Evolutionary conservation across 2,797 vertebrate species (phyloP).

Genomic region (Myoxocephalus aenaeus): DNA sequence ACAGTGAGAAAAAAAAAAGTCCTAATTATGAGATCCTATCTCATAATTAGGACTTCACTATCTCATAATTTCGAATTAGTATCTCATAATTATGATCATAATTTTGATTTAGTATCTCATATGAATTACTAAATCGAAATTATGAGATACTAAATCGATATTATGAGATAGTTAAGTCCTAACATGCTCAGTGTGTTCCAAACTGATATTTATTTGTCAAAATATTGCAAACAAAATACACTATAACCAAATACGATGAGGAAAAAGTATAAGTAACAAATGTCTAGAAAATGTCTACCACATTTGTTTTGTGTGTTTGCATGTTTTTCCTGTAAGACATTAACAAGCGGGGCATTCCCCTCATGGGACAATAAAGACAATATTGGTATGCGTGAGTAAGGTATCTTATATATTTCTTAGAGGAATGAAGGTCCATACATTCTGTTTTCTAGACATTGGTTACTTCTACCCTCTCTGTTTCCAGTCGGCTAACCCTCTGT

Average conservation of each 20-base stretch:
- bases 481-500: constrained; percentile 89
- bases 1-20: no score
- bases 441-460: not conserved
- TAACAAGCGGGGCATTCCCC: not conserved
- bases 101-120: no score
- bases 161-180: no score
- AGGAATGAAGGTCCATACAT: not conserved
- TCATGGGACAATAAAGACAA: not conserved
- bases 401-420: not conserved
- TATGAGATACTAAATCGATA: no score
- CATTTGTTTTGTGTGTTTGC: not conserved
- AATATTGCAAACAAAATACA: not conserved
- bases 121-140: no score
- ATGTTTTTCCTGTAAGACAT: not conserved
- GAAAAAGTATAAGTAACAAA: no score
- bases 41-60: no score
- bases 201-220: not conserved
- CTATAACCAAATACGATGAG: not conserved
- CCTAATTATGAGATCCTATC: no score
- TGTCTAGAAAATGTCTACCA: no score
- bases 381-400: not conserved
- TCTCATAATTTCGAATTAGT: no score
- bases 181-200: not conserved
- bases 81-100: no score
- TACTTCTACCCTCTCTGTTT: not conserved